A percentile compares a stretch with the other conserved stretches of the same genome.
Conservation (phyloP, 92 coral and sea anemone genomes). For the Zoanthus solanderi region DNA sequence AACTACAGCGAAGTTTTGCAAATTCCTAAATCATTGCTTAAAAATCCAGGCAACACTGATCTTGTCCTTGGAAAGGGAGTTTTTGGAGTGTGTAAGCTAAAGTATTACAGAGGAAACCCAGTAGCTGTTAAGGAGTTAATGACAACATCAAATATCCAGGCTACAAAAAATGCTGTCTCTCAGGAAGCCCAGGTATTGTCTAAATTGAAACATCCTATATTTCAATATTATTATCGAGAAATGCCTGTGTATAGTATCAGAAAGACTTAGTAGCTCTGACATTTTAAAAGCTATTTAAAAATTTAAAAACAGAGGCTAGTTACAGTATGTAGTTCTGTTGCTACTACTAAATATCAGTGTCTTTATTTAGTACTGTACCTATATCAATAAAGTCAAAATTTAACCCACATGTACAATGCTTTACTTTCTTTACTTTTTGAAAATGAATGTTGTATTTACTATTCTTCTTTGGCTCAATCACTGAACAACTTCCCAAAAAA, state of each 20-base stretch:
- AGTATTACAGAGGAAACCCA: neutral
- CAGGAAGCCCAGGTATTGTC: conserved; percentile 1
- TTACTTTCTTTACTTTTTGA: too few relatives aligned
- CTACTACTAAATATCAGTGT: too few relatives aligned
- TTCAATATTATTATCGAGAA: conserved; percentile 8
- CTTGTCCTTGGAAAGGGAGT: neutral
- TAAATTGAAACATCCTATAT: neutral
- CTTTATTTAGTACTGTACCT: too few relatives aligned
- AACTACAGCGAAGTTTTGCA: neutral
- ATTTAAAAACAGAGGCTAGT: too few relatives aligned
- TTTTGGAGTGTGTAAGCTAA: neutral
- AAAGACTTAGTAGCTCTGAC: neutral
- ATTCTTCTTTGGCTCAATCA: too few relatives aligned
- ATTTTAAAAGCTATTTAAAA: neutral
- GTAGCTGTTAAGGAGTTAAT: conserved; percentile 9
- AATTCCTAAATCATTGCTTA: conserved; percentile 11
- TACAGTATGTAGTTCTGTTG: too few relatives aligned
- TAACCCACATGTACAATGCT: too few relatives aligned
- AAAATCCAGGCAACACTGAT: neutral
- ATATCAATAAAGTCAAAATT: too few relatives aligned
- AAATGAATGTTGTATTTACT: too few relatives aligned
- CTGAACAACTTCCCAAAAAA: too few relatives aligned
- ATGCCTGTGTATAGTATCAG: conserved; percentile 2
- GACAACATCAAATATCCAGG: too few relatives aligned
- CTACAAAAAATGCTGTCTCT: neutral